Evolutionary conservation across 2,797 vertebrate species (phyloP).

Genomic region (Sparidentex hasta): DNA sequence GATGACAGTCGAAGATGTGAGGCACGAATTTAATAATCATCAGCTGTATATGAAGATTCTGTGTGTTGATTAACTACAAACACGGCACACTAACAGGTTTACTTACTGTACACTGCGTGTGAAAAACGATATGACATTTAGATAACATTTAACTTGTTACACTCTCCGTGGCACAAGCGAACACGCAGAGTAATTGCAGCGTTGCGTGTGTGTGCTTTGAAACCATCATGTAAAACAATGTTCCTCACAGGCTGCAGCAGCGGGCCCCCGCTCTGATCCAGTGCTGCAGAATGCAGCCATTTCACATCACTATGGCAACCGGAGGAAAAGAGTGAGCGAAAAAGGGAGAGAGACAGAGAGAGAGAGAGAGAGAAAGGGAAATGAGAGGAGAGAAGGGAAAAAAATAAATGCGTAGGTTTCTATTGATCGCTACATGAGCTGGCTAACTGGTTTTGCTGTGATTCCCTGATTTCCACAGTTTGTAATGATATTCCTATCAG

Average conservation of each 20-base stretch:
- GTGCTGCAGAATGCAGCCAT: slow-evolving; percentile 78
- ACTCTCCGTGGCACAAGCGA: slow-evolving; percentile 19
- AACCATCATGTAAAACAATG: slow-evolving; percentile 60
- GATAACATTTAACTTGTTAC: slow-evolving; percentile 38
- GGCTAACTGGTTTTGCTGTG: slow-evolving; percentile 78
- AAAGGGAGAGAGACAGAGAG: slow-evolving; percentile 53
- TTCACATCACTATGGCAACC: slow-evolving; percentile 86
- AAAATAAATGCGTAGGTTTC: slow-evolving; percentile 55
- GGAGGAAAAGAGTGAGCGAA: slow-evolving; percentile 59
- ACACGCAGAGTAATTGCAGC: slow-evolving; percentile 28
- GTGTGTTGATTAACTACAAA: slow-evolving; percentile 2
- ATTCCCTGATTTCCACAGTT: slow-evolving; percentile 76
- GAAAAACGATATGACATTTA: slow-evolving; percentile 41
- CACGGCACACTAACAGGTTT: neutral
- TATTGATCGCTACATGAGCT: slow-evolving; percentile 83
- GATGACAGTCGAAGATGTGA: neutral
- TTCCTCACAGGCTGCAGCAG: slow-evolving; percentile 48
- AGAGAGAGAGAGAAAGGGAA: slow-evolving; percentile 41
- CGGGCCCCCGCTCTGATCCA: slow-evolving; percentile 53
- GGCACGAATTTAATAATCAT: slow-evolving; percentile 24
- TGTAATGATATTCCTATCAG: slow-evolving; percentile 78
- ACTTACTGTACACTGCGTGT: slow-evolving; percentile 12
- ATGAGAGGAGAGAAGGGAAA: slow-evolving; percentile 2
- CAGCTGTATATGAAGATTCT: neutral
- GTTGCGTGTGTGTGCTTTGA: slow-evolving; percentile 17